Evolutionary conservation across 2,113 vertebrate genomes (phyloP).

Genomic region (Elaphurus davidianus): DNA sequence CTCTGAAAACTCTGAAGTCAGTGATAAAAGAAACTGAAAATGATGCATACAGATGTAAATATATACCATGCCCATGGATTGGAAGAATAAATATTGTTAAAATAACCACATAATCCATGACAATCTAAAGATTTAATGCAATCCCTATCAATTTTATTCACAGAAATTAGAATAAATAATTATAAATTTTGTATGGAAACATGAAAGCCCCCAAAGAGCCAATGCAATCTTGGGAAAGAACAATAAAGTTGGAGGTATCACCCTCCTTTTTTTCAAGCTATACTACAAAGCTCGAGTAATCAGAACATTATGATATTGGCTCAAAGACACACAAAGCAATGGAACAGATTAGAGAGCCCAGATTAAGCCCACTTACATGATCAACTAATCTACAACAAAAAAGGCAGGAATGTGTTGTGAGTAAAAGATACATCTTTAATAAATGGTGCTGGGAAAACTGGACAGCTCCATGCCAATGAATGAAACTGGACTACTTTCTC

Average conservation of each 20-base stretch:
- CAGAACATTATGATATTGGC: background rate
- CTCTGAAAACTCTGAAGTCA: background rate
- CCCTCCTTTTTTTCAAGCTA: background rate
- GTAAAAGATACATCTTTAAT: background rate
- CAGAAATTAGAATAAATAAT: background rate
- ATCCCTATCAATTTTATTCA: background rate
- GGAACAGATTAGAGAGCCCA: background rate
- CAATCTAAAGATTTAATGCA: background rate
- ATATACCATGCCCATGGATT: background rate
- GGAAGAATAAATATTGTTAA: background rate
- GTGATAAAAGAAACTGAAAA: background rate
- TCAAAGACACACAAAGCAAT: background rate
- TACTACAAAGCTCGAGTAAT: background rate
- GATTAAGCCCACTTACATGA: background rate
- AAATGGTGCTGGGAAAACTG: background rate
- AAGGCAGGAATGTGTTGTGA: background rate
- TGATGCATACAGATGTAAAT: background rate
- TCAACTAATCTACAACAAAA: background rate
- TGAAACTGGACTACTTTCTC: background rate
- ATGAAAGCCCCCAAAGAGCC: background rate
- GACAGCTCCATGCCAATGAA: background rate
- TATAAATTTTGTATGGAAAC: background rate
- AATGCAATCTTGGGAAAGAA: background rate
- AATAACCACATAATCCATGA: background rate
- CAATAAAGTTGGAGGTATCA: background rate